Percentiles rank a stretch among this genome's conserved stretches.
Conservation (phyloP, 2,113 vertebrate species). For the Nibea albiflora region DNA sequence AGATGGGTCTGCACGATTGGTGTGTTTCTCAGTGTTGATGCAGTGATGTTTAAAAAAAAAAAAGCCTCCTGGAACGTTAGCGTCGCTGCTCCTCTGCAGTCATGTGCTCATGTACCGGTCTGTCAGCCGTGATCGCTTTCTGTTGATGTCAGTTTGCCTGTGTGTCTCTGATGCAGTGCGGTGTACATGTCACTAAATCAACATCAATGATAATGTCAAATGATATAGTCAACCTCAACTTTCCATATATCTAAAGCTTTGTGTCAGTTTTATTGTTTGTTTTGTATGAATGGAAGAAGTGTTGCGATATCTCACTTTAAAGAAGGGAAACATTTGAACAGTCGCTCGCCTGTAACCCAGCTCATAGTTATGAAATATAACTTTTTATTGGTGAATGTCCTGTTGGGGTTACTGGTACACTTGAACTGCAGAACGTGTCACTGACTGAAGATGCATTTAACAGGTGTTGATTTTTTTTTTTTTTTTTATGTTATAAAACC, state of each 20-base stretch:
- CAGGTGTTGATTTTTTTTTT: constrained; percentile 16
- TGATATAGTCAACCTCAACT: constrained; percentile 14
- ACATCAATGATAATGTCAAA: constrained; percentile 28
- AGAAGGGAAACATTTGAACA: constrained; percentile 11
- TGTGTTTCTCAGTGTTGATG: constrained; percentile 47
- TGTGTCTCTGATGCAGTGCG: constrained; percentile 53
- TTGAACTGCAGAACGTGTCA: constrained; percentile 31
- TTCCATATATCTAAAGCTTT: constrained; percentile 9
- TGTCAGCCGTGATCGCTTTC: constrained; percentile 51
- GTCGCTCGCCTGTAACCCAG: constrained; percentile 1
- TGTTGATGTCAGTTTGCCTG: constrained; percentile 47
- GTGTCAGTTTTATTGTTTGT: background rate
- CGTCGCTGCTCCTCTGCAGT: constrained; percentile 50
- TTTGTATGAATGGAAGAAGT: constrained; percentile 9
- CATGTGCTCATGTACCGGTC: constrained; percentile 53
- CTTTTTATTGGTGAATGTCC: constrained; percentile 29
- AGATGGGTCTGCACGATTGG: background rate
- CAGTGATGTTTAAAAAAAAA: constrained; percentile 19
- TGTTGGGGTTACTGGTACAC: constrained; percentile 15
- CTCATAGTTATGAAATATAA: constrained; percentile 2
- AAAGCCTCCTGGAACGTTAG: constrained; percentile 51
- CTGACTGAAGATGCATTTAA: constrained; percentile 41
- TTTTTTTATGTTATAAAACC: background rate
- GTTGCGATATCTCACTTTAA: background rate
- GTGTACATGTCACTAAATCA: constrained; percentile 50